A percentile compares a stretch with the other conserved stretches of the same genome.
These are phyloP conservation scores for Tangara arthus DNA, from an alignment of 2,797 vertebrate species.

Conservation along the genomic window DNA sequence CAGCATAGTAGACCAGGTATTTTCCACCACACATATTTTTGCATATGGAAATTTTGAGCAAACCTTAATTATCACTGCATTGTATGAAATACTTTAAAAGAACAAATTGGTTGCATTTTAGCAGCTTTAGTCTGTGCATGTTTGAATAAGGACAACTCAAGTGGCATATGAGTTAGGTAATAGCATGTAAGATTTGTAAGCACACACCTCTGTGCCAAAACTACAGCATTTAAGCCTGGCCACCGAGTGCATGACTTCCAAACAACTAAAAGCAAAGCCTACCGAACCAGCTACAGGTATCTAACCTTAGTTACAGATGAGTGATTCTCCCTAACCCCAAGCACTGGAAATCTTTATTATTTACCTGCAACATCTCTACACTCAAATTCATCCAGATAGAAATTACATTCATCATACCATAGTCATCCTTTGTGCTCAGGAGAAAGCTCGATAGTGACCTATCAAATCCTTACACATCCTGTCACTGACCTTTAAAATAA, in stretches of 20 bases:
- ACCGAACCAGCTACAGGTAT: background rate
- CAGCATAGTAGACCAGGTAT: background rate
- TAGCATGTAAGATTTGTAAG: background rate
- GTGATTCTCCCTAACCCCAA: background rate
- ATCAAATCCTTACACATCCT: background rate
- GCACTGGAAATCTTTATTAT: background rate
- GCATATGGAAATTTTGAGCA: background rate
- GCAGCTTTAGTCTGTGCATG: background rate
- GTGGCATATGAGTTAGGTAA: background rate
- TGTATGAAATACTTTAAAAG: background rate
- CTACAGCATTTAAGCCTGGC: background rate
- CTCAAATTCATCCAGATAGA: background rate
- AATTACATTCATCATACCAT: background rate
- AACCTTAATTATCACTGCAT: background rate
- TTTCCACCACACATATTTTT: background rate
- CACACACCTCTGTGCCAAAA: background rate
- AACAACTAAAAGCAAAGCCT: background rate
- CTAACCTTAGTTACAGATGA: background rate
- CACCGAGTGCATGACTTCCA: background rate
- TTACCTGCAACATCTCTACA: background rate
- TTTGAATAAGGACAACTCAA: background rate
- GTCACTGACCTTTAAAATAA: background rate
- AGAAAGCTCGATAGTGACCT: background rate
- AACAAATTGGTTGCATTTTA: background rate
- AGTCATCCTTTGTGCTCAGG: accelerated